Evolutionary conservation across 2,888 invertebrate genomes (phyloP).

Genomic region (Malthinus seriepunctatus): DNA sequence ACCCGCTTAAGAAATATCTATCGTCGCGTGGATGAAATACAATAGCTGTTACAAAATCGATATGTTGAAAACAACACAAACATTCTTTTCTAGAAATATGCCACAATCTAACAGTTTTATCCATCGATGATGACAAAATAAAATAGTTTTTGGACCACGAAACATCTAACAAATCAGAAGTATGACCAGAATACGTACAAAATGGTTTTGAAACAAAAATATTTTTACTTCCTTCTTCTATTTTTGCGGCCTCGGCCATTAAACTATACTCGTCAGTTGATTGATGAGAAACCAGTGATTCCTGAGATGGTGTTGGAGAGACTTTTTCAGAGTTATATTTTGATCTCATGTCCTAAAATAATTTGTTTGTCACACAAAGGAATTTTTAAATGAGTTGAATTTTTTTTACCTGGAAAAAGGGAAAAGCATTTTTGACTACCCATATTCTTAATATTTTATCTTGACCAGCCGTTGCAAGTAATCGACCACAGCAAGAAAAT

Average conservation of each 20-base stretch:
- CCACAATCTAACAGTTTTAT: conserved; percentile 97
- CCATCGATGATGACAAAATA: conserved; percentile 97
- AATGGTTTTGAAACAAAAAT: conserved; percentile 90
- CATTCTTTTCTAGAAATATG: conserved; percentile 97
- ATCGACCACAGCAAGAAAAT: conserved; percentile 92
- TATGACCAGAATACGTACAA: conserved; percentile 92
- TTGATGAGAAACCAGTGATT: conserved; percentile 82
- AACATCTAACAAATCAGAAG: conserved; percentile 93
- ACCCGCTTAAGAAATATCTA: conserved; percentile 93
- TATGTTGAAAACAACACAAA: conserved; percentile 98
- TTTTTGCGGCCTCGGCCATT: conserved; percentile 62
- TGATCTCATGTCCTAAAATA: conserved; percentile 83
- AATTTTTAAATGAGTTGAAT: too few relatives aligned
- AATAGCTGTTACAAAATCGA: conserved; percentile 98
- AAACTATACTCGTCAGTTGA: conserved; percentile 66
- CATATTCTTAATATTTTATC: conserved; percentile 93
- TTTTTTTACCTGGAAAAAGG: conserved; percentile 61
- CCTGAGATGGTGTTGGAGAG: conserved; percentile 91
- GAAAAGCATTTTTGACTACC: conserved; percentile 88
- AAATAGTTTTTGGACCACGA: conserved; percentile 99
- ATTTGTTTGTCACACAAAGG: background rate
- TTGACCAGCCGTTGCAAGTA: conserved; percentile 96
- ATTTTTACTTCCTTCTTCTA: conserved; percentile 63
- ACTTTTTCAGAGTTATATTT: conserved; percentile 91
- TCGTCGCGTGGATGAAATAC: conserved; percentile 96